Evolutionary conservation across 2,888 invertebrate genomes (phyloP).

Genomic region (Lithophane leautieri): DNA sequence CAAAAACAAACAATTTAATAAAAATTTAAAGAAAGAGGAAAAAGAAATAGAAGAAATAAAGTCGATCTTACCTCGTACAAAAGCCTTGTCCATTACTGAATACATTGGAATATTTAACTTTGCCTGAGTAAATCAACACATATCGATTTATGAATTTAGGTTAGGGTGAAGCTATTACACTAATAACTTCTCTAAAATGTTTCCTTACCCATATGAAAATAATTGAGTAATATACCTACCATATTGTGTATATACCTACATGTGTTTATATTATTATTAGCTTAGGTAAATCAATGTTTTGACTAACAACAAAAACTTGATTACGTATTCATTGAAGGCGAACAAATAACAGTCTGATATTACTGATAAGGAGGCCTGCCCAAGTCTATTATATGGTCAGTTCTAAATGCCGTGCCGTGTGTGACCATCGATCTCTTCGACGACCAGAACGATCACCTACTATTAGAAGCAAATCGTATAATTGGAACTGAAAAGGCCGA

Average conservation of each 20-base stretch:
- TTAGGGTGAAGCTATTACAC: slow-evolving; percentile 32
- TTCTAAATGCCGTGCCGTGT: not conserved
- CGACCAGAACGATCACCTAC: not conserved
- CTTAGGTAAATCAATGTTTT: slow-evolving; percentile 27
- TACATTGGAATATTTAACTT: slow-evolving; percentile 18
- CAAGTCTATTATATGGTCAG: not conserved
- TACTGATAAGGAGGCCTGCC: slow-evolving; percentile 13
- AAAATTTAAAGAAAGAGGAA: not conserved
- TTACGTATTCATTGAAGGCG: slow-evolving; percentile 34
- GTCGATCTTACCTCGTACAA: not conserved
- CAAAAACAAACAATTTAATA: not conserved
- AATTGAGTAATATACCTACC: not conserved
- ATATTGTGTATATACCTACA: no score
- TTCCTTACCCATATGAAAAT: not conserved
- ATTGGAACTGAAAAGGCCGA: not conserved
- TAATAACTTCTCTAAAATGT: slow-evolving; percentile 23
- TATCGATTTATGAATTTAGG: slow-evolving; percentile 37
- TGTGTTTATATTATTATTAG: not conserved
- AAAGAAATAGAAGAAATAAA: not conserved
- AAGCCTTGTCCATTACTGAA: slow-evolving; percentile 6
- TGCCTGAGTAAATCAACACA: not conserved
- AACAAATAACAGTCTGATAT: slow-evolving; percentile 26
- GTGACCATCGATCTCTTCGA: not conserved
- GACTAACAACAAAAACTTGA: slow-evolving; percentile 14
- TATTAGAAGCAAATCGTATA: slow-evolving; percentile 11